Conservation (phyloP, 2,797 vertebrate species). For the Mionectes olivaceus region DNA sequence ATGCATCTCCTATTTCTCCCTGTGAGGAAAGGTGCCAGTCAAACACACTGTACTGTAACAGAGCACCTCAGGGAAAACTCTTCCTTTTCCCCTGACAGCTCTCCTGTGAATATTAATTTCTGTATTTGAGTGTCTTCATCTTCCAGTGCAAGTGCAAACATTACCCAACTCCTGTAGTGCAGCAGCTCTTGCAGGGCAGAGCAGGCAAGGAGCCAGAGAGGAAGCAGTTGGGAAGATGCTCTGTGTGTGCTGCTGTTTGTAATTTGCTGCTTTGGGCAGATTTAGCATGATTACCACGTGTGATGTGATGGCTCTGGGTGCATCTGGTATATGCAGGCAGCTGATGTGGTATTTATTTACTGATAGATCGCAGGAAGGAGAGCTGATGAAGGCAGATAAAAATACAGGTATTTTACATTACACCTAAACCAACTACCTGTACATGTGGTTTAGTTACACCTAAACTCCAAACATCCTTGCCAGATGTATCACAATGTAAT, state of each 20-base stretch:
- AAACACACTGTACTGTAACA: background rate
- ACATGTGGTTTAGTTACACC: slow-evolving; percentile 5
- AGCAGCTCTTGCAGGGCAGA: background rate
- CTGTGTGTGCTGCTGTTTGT: background rate
- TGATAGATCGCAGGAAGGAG: slow-evolving; percentile 4
- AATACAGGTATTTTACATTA: background rate
- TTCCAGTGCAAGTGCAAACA: slow-evolving; percentile 27
- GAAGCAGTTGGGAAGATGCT: slow-evolving; percentile 4
- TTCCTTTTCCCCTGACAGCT: slow-evolving; percentile 8
- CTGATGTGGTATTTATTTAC: slow-evolving; percentile 20
- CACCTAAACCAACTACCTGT: background rate
- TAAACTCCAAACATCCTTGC: background rate
- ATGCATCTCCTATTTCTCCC: background rate
- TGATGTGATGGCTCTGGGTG: background rate
- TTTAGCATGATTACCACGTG: background rate
- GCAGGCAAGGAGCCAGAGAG: background rate
- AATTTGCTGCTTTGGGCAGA: slow-evolving; percentile 33
- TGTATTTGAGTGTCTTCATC: background rate
- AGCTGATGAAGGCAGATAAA: background rate
- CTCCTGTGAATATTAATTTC: slow-evolving; percentile 28
- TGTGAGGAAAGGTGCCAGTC: background rate
- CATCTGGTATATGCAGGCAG: background rate
- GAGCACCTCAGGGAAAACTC: slow-evolving; percentile 19
- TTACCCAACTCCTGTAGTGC: background rate
- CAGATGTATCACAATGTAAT: background rate